phyloP scores from a whole-genome alignment of 2,113 vertebrate genomes.

The Sialia sialis region DNA sequence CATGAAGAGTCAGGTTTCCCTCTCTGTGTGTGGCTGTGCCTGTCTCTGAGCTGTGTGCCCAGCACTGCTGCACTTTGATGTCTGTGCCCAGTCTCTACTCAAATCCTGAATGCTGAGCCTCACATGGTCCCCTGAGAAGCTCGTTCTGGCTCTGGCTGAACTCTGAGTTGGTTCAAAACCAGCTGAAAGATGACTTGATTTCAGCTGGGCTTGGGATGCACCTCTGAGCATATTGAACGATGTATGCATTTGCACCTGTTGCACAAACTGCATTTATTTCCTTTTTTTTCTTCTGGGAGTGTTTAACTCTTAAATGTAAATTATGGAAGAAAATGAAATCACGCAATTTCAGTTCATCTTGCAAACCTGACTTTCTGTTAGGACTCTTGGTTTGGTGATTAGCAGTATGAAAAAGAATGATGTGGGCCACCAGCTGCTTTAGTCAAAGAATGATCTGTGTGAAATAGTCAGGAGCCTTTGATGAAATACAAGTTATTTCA shows the following conservation, averaged over 20 bases:
- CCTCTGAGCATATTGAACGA: not conserved
- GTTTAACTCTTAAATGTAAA: not conserved
- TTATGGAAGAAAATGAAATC: not conserved
- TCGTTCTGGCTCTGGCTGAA: not conserved
- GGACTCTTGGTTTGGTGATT: not conserved
- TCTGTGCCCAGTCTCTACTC: too few species aligned
- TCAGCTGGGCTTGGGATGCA: not conserved
- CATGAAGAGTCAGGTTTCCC: not conserved
- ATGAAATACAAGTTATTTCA: not conserved
- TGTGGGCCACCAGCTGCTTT: not conserved
- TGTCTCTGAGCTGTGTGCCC: not conserved
- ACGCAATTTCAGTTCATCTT: not conserved
- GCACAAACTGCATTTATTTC: not conserved
- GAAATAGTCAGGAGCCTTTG: not conserved
- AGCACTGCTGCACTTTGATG: accelerated
- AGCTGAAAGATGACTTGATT: not conserved
- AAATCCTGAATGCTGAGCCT: too few species aligned
- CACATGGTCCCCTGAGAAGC: not conserved
- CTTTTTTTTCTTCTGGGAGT: not conserved
- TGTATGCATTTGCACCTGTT: not conserved
- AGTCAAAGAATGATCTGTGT: not conserved
- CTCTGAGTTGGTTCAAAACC: not conserved
- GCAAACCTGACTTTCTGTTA: not conserved
- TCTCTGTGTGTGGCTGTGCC: accelerated
- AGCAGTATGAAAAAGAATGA: not conserved